Evolutionary conservation across 92 coral and sea anemone species (phyloP).

Genomic region (Umimayanthus chanpuru): DNA sequence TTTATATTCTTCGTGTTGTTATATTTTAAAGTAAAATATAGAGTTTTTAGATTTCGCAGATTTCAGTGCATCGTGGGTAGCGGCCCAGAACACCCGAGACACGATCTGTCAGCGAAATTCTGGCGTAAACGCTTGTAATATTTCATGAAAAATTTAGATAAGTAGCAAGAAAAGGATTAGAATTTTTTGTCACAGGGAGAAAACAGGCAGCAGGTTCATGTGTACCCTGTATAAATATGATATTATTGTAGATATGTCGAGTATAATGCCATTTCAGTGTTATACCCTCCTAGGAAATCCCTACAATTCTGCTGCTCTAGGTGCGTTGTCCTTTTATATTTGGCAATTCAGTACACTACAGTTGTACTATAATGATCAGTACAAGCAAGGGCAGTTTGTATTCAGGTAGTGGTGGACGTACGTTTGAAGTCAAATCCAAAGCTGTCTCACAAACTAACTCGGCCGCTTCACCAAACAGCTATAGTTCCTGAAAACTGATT

Average conservation of each 20-base stretch:
- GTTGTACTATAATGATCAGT: too few species aligned
- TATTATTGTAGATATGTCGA: too few species aligned
- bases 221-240: too few species aligned
- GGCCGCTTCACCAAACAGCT: not conserved
- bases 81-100: not conserved
- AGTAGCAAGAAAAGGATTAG: not conserved
- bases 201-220: not conserved
- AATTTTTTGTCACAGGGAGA: not conserved
- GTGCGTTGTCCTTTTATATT: too few species aligned
- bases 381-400: too few species aligned
- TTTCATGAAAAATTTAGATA: too few species aligned
- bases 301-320: too few species aligned
- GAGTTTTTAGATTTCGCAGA: not conserved
- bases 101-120: not conserved
- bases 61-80: not conserved
- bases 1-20: not conserved
- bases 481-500: not conserved
- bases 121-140: not conserved
- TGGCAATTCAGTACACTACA: too few species aligned
- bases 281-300: too few species aligned
- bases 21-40: not conserved
- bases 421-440: not conserved
- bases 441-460: not conserved
- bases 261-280: too few species aligned
- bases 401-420: too few species aligned